These are phyloP conservation scores for Syngnathus floridae DNA, from an alignment of 2,113 vertebrate species.

Conservation along the genomic window DNA sequence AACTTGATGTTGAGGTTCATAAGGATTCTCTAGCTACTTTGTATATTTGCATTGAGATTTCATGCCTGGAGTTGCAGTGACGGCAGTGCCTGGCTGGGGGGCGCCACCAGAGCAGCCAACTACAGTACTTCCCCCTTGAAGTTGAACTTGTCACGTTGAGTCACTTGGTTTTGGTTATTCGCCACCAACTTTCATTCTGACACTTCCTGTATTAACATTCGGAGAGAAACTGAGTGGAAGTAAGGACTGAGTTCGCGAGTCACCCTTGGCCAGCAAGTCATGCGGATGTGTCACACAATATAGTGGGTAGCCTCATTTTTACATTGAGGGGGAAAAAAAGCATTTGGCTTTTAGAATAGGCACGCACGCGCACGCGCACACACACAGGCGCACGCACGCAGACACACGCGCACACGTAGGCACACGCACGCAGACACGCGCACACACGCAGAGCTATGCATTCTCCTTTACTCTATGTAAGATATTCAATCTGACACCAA, in stretches of 20 bases:
- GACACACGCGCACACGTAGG: too few species aligned
- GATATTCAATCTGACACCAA: not conserved
- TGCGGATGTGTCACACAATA: not conserved
- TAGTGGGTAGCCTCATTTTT: not conserved
- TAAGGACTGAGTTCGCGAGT: not conserved
- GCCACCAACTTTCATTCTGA: not conserved
- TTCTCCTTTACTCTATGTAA: not conserved
- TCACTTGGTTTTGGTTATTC: too few species aligned
- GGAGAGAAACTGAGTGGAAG: not conserved
- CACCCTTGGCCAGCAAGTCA: not conserved
- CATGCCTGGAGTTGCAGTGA: slow-evolving; percentile 44
- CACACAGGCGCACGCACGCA: too few species aligned
- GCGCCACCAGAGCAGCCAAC: slow-evolving; percentile 52
- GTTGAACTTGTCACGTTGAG: slow-evolving; percentile 24
- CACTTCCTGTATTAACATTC: not conserved
- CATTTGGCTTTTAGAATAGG: too few species aligned
- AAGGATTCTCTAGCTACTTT: not conserved
- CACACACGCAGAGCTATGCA: not conserved
- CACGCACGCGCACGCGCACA: too few species aligned
- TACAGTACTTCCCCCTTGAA: not conserved
- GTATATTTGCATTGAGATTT: not conserved
- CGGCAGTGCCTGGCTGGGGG: slow-evolving; percentile 51
- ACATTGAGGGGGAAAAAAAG: not conserved
- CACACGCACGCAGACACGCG: too few species aligned
- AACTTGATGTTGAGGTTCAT: not conserved